Percentiles rank a stretch among this genome's conserved stretches.
Evolutionary conservation across 2,888 invertebrate species (phyloP).

Genomic region (Xylota sylvarum): DNA sequence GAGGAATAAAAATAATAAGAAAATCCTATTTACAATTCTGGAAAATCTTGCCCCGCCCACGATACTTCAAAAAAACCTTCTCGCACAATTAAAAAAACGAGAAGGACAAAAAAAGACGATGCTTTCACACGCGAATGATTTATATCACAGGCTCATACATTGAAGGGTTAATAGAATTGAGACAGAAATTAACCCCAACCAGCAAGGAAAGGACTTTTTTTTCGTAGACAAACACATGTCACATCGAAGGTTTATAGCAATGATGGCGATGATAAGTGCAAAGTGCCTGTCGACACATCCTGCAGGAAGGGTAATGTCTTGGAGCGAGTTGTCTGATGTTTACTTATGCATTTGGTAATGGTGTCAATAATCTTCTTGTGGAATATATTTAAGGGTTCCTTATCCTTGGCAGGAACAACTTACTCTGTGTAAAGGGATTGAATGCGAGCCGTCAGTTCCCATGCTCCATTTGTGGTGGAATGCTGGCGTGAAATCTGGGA

Average conservation of each 20-base stretch:
- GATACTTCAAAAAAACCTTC: constrained; percentile 16
- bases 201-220: constrained; percentile 17
- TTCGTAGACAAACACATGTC: constrained; percentile 58
- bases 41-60: constrained; percentile 57
- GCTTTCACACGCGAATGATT: constrained; percentile 40
- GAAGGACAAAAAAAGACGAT: constrained; percentile 15
- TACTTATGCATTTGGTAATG: constrained; percentile 76
- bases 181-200: constrained; percentile 45
- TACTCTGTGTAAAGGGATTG: constrained; percentile 36
- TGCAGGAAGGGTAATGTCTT: constrained; percentile 44
- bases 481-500: constrained; percentile 53
- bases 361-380: constrained; percentile 76
- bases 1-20: constrained; percentile 63
- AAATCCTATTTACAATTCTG: constrained; percentile 70
- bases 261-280: constrained; percentile 56
- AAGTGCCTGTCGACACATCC: constrained; percentile 68
- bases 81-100: constrained; percentile 58
- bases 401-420: constrained; percentile 51
- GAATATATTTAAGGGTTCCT: constrained; percentile 75
- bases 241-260: constrained; percentile 36
- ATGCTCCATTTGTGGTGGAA: constrained; percentile 60
- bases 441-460: constrained; percentile 45
- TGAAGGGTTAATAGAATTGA: constrained; percentile 45
- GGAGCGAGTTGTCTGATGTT: constrained; percentile 60
- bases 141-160: constrained; percentile 7